These are phyloP conservation scores for Pangasianodon hypophthalmus DNA, from an alignment of 2,113 vertebrate species.

Conservation along the genomic window DNA sequence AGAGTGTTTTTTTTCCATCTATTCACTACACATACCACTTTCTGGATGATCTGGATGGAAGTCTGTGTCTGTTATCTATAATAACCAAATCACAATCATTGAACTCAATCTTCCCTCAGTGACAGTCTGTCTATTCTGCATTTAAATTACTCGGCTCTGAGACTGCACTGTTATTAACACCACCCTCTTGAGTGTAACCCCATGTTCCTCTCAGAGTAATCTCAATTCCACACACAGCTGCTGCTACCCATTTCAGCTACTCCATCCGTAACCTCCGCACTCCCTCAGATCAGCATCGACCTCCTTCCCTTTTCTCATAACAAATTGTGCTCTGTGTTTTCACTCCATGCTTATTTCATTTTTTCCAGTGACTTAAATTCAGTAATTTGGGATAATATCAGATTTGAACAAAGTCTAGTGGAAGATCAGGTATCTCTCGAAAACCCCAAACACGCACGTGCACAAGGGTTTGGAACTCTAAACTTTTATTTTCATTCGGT, in stretches of 20 bases:
- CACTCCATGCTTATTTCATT: neutral
- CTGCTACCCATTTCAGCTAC: neutral
- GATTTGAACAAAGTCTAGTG: neutral
- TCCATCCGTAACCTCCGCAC: neutral
- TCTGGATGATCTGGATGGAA: neutral
- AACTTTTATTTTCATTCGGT: neutral
- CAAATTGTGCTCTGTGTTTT: neutral
- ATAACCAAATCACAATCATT: neutral
- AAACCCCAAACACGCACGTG: neutral
- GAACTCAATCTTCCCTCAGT: neutral
- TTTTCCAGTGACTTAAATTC: neutral
- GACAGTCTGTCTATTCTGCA: neutral
- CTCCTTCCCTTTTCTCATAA: neutral
- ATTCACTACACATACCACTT: neutral
- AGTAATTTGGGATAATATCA: neutral
- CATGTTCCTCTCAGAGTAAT: neutral
- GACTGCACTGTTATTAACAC: neutral
- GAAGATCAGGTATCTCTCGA: neutral
- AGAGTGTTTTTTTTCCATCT: neutral
- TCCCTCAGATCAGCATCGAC: neutral
- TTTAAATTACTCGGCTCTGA: neutral
- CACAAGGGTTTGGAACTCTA: neutral
- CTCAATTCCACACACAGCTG: neutral
- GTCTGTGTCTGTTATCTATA: neutral
- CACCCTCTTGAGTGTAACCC: neutral